phyloP scores from a whole-genome alignment of 2,888 invertebrate species.

The Deilephila elpenor region DNA sequence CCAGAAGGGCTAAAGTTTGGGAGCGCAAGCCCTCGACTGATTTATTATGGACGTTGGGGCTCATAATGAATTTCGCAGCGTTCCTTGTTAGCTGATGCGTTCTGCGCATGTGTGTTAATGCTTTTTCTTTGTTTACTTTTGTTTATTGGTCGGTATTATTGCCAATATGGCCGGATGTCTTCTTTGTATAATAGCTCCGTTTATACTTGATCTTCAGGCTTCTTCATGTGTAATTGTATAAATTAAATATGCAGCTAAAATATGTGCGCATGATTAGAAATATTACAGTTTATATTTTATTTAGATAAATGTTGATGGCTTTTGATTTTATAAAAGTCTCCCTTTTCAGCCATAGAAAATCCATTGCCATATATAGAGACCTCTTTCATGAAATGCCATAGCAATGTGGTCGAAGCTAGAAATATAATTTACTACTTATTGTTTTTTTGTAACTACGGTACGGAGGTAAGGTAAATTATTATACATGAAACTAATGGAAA shows the following conservation, averaged over 20 bases:
- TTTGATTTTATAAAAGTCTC: too few relatives aligned
- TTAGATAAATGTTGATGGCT: too few relatives aligned
- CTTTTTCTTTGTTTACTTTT: constrained; percentile 59
- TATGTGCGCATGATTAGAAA: neutral
- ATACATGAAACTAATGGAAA: too few relatives aligned
- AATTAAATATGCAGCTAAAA: neutral
- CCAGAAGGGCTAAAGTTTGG: constrained; percentile 44
- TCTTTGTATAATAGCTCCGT: constrained; percentile 39
- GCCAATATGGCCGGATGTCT: constrained; percentile 42
- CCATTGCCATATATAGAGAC: too few relatives aligned
- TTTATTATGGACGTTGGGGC: constrained; percentile 54
- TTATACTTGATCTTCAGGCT: constrained; percentile 12
- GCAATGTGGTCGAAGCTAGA: too few relatives aligned
- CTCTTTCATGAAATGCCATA: too few relatives aligned
- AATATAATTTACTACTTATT: too few relatives aligned
- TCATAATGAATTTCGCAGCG: constrained; percentile 69
- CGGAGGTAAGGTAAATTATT: too few relatives aligned
- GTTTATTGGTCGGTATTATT: constrained; percentile 32
- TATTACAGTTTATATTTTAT: neutral
- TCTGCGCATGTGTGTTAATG: constrained; percentile 58
- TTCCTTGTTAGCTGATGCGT: constrained; percentile 68
- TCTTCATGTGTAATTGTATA: neutral
- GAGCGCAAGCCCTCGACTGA: constrained; percentile 46
- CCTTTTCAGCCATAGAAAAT: too few relatives aligned
- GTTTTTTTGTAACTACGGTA: too few relatives aligned